phyloP scores from a whole-genome alignment of 2,113 vertebrate species.

The Rhombomys opimus region DNA sequence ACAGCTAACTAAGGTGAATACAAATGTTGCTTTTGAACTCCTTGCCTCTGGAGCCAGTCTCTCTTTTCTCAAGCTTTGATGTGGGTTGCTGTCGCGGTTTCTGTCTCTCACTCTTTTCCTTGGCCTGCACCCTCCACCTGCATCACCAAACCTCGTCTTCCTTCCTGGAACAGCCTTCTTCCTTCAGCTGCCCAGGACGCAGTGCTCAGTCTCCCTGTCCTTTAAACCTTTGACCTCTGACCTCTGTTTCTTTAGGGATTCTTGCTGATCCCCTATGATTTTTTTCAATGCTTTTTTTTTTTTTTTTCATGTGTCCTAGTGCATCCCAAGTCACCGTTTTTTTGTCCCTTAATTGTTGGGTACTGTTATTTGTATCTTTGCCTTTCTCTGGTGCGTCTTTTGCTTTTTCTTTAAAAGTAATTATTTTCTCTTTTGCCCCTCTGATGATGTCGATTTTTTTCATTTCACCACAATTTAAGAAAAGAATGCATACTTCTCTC shows the following conservation, averaged over 20 bases:
- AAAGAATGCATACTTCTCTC: neutral
- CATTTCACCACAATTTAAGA: neutral
- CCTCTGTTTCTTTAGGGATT: conserved; percentile 90
- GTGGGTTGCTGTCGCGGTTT: conserved; percentile 86
- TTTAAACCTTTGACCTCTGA: conserved; percentile 92
- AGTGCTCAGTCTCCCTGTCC: conserved; percentile 87
- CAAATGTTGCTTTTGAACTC: conserved; percentile 71
- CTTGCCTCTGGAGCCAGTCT: conserved; percentile 91
- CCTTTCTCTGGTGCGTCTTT: conserved; percentile 94
- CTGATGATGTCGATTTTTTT: neutral
- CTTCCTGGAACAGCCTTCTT: conserved; percentile 92
- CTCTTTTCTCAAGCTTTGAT: conserved; percentile 94
- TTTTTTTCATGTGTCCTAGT: conserved; percentile 93
- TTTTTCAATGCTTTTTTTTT: conserved; percentile 92
- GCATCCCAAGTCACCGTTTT: conserved; percentile 93
- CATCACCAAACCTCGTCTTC: conserved; percentile 95
- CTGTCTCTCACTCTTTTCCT: conserved; percentile 90
- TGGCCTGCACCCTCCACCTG: conserved; percentile 82
- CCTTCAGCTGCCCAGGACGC: conserved; percentile 89
- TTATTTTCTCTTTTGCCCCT: conserved; percentile 90
- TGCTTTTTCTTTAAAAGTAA: conserved; percentile 94
- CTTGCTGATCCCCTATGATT: conserved; percentile 95
- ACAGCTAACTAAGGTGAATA: conserved; percentile 87
- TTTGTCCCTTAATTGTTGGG: conserved; percentile 90
- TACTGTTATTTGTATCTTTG: conserved; percentile 89